These are phyloP conservation scores for Megathymus violae DNA, from an alignment of 1,140 invertebrate species.

Conservation along the genomic window DNA sequence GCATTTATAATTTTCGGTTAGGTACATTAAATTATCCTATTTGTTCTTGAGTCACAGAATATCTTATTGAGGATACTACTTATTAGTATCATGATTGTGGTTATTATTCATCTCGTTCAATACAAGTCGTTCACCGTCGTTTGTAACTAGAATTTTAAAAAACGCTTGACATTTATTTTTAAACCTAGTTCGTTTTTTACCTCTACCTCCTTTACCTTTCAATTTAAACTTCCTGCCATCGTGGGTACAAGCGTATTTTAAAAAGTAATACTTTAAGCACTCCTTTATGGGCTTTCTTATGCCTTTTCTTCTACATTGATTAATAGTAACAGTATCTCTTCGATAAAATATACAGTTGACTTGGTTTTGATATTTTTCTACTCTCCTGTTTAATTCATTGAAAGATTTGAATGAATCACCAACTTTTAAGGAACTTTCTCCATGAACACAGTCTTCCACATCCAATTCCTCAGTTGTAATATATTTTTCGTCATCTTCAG, in stretches of 20 bases:
- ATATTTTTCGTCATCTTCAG: conserved; percentile 1
- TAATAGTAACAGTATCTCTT: conserved; percentile 4
- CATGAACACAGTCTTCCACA: not conserved
- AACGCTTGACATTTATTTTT: not conserved
- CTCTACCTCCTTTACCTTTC: too few relatives aligned
- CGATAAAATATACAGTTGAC: not conserved
- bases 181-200: not conserved
- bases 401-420: conserved; percentile 4
- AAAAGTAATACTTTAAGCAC: not conserved
- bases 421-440: not conserved
- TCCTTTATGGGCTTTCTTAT: conserved; percentile 10
- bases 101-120: not conserved
- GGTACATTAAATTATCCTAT: too few relatives aligned
- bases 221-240: too few relatives aligned
- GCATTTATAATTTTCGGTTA: too few relatives aligned
- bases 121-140: not conserved
- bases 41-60: too few relatives aligned
- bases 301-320: conserved; percentile 4
- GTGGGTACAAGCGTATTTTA: conserved; percentile 4
- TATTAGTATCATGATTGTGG: not conserved
- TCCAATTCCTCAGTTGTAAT: too few relatives aligned
- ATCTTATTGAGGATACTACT: too few relatives aligned
- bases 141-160: not conserved
- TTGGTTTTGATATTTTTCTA: not conserved
- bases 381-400: not conserved